These are phyloP conservation scores for Halcyon malimbica DNA, from an alignment of 2,113 vertebrate genomes.

Conservation along the genomic window DNA sequence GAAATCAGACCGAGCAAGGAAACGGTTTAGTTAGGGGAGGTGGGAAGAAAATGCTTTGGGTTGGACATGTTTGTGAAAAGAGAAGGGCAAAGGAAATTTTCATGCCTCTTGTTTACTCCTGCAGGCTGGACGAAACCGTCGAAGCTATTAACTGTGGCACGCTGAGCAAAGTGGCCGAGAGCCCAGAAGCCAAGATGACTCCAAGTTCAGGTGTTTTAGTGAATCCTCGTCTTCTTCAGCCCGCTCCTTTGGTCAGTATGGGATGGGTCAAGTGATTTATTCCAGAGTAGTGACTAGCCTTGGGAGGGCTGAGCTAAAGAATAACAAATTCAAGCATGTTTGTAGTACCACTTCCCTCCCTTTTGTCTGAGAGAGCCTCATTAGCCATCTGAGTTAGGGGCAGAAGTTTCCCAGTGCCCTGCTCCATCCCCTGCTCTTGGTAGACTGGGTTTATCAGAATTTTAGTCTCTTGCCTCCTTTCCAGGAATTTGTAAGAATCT, in stretches of 20 bases:
- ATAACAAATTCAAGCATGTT: neutral
- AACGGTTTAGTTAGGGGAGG: accelerated
- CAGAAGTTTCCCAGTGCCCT: neutral
- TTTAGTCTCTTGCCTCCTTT: neutral
- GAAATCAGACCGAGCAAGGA: neutral
- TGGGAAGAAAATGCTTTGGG: neutral
- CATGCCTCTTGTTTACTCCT: neutral
- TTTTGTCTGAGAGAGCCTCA: neutral
- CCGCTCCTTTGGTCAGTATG: slow-evolving; percentile 85
- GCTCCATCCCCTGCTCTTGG: neutral
- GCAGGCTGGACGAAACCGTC: slow-evolving; percentile 90
- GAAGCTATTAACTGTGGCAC: slow-evolving; percentile 79
- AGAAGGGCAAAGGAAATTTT: neutral
- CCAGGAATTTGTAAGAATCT: neutral
- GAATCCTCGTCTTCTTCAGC: slow-evolving; percentile 87
- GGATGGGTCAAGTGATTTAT: neutral
- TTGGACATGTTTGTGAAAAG: neutral
- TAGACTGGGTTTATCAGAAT: neutral
- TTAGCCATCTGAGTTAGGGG: neutral
- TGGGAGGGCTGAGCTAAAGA: neutral
- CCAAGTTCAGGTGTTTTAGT: slow-evolving; percentile 79
- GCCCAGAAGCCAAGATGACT: slow-evolving; percentile 24
- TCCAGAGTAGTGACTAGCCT: neutral
- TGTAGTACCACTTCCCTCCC: neutral
- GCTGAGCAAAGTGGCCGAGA: slow-evolving; percentile 50